Percentiles rank a stretch among this genome's conserved stretches.
Conservation (phyloP, 2,797 vertebrate genomes). For the Enteromius mattozi region DNA sequence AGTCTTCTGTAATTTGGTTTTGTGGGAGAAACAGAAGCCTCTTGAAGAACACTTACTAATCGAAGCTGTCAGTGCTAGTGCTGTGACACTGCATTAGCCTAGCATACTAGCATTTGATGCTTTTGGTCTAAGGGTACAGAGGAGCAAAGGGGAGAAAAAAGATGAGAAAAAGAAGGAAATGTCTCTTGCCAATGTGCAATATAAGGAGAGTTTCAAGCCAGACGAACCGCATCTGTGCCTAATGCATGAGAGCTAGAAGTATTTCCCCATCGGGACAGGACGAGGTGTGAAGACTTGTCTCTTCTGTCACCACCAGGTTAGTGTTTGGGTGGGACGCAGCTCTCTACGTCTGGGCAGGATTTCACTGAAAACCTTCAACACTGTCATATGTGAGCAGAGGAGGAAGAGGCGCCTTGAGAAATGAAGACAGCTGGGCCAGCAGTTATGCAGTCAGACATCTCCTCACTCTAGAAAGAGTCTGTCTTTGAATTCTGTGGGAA, state of each 20-base stretch:
- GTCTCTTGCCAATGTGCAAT: constrained; percentile 28
- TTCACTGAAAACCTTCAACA: constrained; percentile 44
- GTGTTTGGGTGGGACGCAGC: constrained; percentile 54
- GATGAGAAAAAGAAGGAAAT: background rate
- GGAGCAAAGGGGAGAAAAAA: background rate
- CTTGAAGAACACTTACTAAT: constrained; percentile 63
- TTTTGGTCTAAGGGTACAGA: background rate
- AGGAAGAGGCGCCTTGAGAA: constrained; percentile 25
- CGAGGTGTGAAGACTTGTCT: constrained; percentile 44
- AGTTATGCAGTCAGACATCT: constrained; percentile 32
- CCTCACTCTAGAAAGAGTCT: constrained; percentile 20
- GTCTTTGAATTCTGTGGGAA: constrained; percentile 28
- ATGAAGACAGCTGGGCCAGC: constrained; percentile 34
- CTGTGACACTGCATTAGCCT: constrained; percentile 49
- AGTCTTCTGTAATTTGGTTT: constrained; percentile 73
- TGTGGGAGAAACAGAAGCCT: constrained; percentile 56
- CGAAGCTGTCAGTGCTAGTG: constrained; percentile 42
- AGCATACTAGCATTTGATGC: constrained; percentile 23
- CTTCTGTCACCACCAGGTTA: constrained; percentile 57
- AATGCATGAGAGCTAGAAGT: constrained; percentile 33
- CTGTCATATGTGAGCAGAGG: constrained; percentile 21
- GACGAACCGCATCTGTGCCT: constrained; percentile 29
- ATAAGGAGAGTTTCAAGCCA: constrained; percentile 25
- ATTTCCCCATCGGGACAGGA: constrained; percentile 45
- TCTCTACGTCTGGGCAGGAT: constrained; percentile 47